Percentiles rank a stretch among this genome's conserved stretches.
These are phyloP conservation scores for Allacma fusca DNA, from an alignment of 2,888 invertebrate genomes.

Conservation along the genomic window DNA sequence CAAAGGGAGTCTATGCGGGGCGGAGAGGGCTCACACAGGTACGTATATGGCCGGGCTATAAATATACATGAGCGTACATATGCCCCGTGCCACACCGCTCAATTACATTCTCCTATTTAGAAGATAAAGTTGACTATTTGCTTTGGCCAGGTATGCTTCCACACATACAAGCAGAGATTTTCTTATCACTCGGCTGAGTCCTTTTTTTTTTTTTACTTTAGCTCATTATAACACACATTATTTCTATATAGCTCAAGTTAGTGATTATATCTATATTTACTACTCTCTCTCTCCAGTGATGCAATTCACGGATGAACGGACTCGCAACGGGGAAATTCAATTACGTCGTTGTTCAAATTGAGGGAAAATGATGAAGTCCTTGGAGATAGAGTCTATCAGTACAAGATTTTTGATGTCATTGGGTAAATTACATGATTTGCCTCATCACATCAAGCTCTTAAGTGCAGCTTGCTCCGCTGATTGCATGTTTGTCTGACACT, in stretches of 20 bases:
- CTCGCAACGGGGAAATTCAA: constrained; percentile 9
- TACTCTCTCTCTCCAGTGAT: not conserved
- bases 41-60: no score
- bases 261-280: not conserved
- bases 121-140: constrained; percentile 16
- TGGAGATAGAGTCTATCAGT: not conserved
- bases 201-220: not conserved
- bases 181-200: not conserved
- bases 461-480: not conserved
- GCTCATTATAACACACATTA: not conserved
- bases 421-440: not conserved
- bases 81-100: not conserved
- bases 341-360: constrained; percentile 3
- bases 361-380: constrained; percentile 11
- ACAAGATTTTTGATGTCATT: constrained; percentile 11
- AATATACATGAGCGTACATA: no score
- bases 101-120: not conserved
- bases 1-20: not conserved
- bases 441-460: not conserved
- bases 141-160: not conserved
- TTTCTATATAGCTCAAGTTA: not conserved
- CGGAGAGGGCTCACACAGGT: no score
- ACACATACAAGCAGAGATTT: not conserved
- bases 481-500: constrained; percentile 3
- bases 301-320: not conserved